Conservation (phyloP, 2,113 vertebrate species). For the Chloropsis hardwickii region DNA sequence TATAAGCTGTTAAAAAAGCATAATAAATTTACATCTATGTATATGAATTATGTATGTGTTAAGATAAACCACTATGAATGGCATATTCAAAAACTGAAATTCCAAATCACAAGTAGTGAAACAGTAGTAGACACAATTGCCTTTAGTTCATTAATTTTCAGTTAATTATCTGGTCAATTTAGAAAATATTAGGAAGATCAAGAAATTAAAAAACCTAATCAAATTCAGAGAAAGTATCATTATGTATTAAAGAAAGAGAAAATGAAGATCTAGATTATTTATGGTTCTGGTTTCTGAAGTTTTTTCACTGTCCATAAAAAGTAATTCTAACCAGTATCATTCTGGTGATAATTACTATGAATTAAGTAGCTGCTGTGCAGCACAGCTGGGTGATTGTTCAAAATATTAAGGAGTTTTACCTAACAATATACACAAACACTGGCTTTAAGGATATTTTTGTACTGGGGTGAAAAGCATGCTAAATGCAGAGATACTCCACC, state of each 20-base stretch:
- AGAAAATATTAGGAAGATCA: slow-evolving; percentile 34
- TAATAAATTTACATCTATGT: slow-evolving; percentile 24
- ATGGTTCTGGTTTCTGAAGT: not conserved
- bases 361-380: slow-evolving; percentile 42
- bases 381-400: slow-evolving; percentile 42
- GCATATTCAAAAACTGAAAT: slow-evolving; percentile 50
- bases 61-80: not conserved
- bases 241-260: slow-evolving; percentile 19
- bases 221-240: slow-evolving; percentile 55
- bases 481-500: slow-evolving; percentile 61
- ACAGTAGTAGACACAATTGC: slow-evolving; percentile 34
- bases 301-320: slow-evolving; percentile 47
- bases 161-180: slow-evolving; percentile 45
- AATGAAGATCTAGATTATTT: not conserved
- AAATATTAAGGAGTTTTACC: slow-evolving; percentile 27
- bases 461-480: slow-evolving; percentile 36
- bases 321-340: slow-evolving; percentile 4
- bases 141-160: slow-evolving; percentile 44
- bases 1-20: slow-evolving; percentile 21
- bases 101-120: slow-evolving; percentile 29
- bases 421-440: slow-evolving; percentile 65
- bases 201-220: slow-evolving; percentile 54
- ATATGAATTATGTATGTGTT: not conserved
- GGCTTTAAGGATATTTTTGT: slow-evolving; percentile 65
- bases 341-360: slow-evolving; percentile 40